Conservation (phyloP, 2,888 invertebrate species). For the Synanthedon vespiformis region DNA sequence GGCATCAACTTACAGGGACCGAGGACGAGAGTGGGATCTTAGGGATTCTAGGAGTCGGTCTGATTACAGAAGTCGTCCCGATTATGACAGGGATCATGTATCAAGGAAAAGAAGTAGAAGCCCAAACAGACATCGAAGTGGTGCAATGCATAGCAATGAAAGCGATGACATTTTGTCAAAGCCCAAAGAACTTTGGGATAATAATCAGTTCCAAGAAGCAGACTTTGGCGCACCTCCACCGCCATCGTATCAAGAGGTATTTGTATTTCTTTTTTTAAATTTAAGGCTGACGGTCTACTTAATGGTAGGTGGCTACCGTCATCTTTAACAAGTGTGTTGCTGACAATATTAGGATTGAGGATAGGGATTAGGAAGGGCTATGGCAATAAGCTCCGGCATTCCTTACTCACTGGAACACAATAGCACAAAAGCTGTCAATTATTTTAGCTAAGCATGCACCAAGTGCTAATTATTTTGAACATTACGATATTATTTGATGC, state of each 20-base stretch:
- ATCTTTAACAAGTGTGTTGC: too few relatives aligned
- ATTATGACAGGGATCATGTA: conserved; percentile 11
- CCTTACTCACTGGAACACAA: too few relatives aligned
- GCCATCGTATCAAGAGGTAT: conserved; percentile 9
- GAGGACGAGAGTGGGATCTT: conserved; percentile 9
- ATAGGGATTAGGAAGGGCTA: too few relatives aligned
- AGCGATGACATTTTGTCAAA: conserved; percentile 59
- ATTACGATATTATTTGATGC: too few relatives aligned
- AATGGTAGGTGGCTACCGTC: too few relatives aligned
- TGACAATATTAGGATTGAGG: too few relatives aligned
- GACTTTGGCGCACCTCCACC: conserved; percentile 20
- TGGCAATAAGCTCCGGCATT: too few relatives aligned
- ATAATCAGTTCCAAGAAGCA: conserved; percentile 40
- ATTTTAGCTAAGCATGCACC: too few relatives aligned
- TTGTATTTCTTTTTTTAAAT: background rate
- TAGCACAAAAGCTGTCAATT: too few relatives aligned
- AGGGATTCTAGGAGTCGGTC: conserved; percentile 9
- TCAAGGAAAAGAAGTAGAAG: conserved; percentile 39
- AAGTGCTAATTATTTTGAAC: too few relatives aligned
- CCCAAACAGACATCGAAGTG: conserved; percentile 31
- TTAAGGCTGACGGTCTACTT: too few relatives aligned
- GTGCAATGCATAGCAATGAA: conserved; percentile 44
- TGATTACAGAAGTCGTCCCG: background rate
- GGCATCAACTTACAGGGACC: conserved; percentile 14
- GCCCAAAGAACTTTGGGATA: conserved; percentile 58